Base-by-base conservation (phyloP, 2,113 vertebrate species). In the Ramphastos sulfuratus region DNA sequence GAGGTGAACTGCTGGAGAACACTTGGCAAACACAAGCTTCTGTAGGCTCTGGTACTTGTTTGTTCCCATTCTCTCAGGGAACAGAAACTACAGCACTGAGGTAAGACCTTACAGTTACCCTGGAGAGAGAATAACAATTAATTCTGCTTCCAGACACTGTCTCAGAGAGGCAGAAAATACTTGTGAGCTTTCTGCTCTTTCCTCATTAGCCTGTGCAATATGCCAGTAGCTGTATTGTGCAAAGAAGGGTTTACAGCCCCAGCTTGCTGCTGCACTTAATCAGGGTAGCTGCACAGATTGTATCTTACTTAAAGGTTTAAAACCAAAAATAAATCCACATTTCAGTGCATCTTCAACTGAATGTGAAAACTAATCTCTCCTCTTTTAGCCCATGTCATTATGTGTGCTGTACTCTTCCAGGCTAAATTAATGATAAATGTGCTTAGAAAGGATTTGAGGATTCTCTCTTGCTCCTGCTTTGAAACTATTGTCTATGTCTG, bases 61-160 rank as follows among this genome's bases (percentile, higher is more conserved):
- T 85, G 48, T 46, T 94, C 75, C 77, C 23, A 75, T 92, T 90
- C 92, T 92, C 73, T 86, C 37, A 17, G 61, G 33, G 27, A 78
- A 35, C 8, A 82, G 83, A 16, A 74, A 44, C 33, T 37, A 44
- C 58, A 76, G 54, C 11, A 71, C 12, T 0, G 0, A 88, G 70
- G 44, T 54, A 58, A 83, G 54, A 69, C 54, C 77, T 92, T 86
- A 54, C 73, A 76, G 61, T 50, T 78, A 65, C 73, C 70, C 77
- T 72, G 44, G 74, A 94, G 80, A 72, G 82, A 75, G 54, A 92
- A 61, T 82, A 81, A 69, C 70, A 90, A 75, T 86, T 86, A 94
- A 76, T 39, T 93, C 48, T 50, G 44, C 37, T 86, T 46, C 73
- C 59, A 86, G 61, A 5, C 58, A 61, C 10, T 7, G 27, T 52